These are phyloP conservation scores for Eueides isabella DNA, from an alignment of 1,140 invertebrate species.

Conservation along the genomic window DNA sequence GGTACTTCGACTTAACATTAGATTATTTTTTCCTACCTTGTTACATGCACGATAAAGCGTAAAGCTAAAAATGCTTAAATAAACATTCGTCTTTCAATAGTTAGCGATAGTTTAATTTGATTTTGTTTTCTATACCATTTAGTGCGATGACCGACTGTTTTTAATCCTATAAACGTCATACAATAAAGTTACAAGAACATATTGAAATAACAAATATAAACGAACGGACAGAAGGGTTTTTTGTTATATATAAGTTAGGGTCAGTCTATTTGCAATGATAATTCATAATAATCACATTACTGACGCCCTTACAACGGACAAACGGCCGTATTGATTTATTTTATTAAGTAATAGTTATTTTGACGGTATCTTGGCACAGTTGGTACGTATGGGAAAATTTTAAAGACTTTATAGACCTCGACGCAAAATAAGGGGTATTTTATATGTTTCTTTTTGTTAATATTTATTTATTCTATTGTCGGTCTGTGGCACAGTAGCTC, in stretches of 20 bases:
- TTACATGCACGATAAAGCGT: too few species aligned
- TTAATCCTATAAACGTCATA: background rate
- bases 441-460: background rate
- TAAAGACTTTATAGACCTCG: too few species aligned
- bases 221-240: conserved; percentile 11
- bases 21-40: background rate
- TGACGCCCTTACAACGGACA: conserved; percentile 54
- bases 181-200: background rate
- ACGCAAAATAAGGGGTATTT: background rate
- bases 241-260: conserved; percentile 31
- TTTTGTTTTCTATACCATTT: background rate
- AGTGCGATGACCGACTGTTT: background rate
- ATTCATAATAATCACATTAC: conserved; percentile 70
- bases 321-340: conserved; percentile 63
- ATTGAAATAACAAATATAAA: conserved; percentile 10
- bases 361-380: background rate
- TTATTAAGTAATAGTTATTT: conserved; percentile 57
- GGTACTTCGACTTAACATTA: too few species aligned
- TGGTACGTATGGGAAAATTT: background rate
- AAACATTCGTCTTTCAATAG: too few species aligned
- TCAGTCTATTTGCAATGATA: conserved; percentile 69
- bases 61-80: background rate
- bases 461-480: too few species aligned
- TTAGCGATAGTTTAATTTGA: too few species aligned
- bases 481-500: too few species aligned